Evolutionary conservation across 2,113 vertebrate species (phyloP).

Genomic region (Toxotes jaculatrix): DNA sequence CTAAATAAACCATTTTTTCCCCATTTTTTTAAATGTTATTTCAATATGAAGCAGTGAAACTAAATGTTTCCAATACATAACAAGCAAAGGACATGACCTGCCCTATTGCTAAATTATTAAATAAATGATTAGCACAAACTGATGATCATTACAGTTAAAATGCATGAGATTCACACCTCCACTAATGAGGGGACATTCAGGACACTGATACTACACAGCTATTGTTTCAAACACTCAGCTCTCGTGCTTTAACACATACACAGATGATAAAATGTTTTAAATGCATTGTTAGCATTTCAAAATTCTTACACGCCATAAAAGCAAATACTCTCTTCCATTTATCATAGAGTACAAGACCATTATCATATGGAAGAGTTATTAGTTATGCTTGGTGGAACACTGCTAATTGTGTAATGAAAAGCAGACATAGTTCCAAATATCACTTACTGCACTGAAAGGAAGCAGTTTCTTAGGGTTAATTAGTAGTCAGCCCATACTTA

Average conservation of each 20-base stretch:
- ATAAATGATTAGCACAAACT: constrained; percentile 14
- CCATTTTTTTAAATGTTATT: neutral
- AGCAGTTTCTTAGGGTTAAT: constrained; percentile 83
- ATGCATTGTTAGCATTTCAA: constrained; percentile 55
- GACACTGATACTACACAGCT: constrained; percentile 1
- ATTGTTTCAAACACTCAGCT: constrained; percentile 16
- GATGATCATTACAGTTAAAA: constrained; percentile 30
- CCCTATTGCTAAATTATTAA: constrained; percentile 41
- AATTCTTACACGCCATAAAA: constrained; percentile 21
- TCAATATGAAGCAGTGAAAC: neutral
- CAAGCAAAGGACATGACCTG: constrained; percentile 15
- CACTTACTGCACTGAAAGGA: constrained; percentile 76
- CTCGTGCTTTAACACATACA: neutral
- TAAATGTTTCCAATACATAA: neutral
- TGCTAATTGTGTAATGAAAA: constrained; percentile 70
- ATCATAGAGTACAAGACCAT: constrained; percentile 48
- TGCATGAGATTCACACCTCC: neutral
- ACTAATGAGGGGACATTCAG: constrained; percentile 23
- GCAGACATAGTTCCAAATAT: constrained; percentile 76
- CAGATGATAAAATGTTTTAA: constrained; percentile 38
- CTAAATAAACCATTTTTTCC: neutral
- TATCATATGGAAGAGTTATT: constrained; percentile 66
- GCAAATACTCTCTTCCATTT: constrained; percentile 44
- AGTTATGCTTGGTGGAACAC: constrained; percentile 63
- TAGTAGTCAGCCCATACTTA: constrained; percentile 78